Evolutionary conservation across 2,113 vertebrate genomes (phyloP), one percentile per base, ranked within the genome.

Genomic region (Chelonoidis abingdonii): DNA sequence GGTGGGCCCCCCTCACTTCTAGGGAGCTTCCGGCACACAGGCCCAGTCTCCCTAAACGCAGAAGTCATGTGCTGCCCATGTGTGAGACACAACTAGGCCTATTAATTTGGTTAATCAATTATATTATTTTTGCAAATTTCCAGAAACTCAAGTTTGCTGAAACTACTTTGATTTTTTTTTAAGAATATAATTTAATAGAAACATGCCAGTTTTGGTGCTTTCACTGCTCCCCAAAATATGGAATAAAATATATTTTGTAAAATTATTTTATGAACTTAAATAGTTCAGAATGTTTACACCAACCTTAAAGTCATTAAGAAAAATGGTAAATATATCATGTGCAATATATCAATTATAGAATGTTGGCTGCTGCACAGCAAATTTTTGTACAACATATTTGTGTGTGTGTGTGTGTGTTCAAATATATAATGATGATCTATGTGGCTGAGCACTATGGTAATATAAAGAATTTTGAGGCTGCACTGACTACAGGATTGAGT

Each of bases 351-450:
- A 44, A 6, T 21, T 62, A 47, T 80, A 38, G 72, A 80, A 72
- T 8, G 65, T 50, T 41, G 78, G 38, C 86, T 91, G 54, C 44
- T 35, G n/a, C 1, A 0, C 11, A 22, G 24, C 16, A 22, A 44
- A 44, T 89, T 56, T 52, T 38, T 1, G 0, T 19, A 14, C 50
- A 52, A n/a, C 10, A 22, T 22, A 2, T 6, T 11, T 10, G 14
- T 69, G 38, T 0, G 56, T 29, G 24, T 83, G 16, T 72, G 56
- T 0, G 0, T 9, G 50, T 44, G 21, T 83, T 31, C 27, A 62
- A 62, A 31, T 3, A 7, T 4, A 57, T 69, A 35, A 31, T 1
- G 14, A 14, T 2, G 35, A 80, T 44, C 78, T 56, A 57, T 16
- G 50, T 24, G 76, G 54, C 8, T 12, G 17, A 54, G 53, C 25